Base-by-base conservation (phyloP, 2,888 invertebrate genomes). In the Odontomyia ornata region DNA sequence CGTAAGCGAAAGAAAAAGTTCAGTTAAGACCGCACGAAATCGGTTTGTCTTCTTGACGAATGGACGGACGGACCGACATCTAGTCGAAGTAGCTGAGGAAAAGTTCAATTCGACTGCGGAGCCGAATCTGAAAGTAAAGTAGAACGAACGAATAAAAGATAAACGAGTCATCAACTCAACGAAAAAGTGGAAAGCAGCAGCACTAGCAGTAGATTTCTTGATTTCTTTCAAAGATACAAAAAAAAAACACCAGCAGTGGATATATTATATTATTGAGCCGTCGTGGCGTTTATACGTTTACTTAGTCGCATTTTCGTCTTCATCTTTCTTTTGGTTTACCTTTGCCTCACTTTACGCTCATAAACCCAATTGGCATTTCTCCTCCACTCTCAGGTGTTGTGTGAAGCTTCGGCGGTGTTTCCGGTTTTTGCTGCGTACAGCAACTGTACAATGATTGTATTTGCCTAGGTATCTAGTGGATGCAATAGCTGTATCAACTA, bases 161-260 rank as follows among this genome's bases (percentile, higher is more conserved):
- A 72, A 73, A 73, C 57, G 73, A 73, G 73, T 57, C 73, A 73
- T 73, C 73, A 67, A 46, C 69, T 69, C 23, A 23, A 36, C 57
- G 73, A 73, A 73, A 67, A 73, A 73, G 73, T 73, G 73, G 73
- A 73, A 73, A 73, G 73, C 73, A 57, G 28, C 60, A 60, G 43
- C 56, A 57, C 57, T 73, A 73, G 73, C 73, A 57, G 28, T 43
- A 73, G 43, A 73, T 73, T 73, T 73, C 73, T 73, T 60, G 23
- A 60, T 60, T 60, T 60, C 60, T 60, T 52, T 60, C 30, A 36
- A 47, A 69, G 46, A 47, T 47, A 69, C 69, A 57, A 57, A 52
- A 56, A 60, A 73, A 67, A 73, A 30, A 57, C 23, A 5, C 60
- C n/a, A n/a, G n/a, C n/a, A n/a, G 15, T 60, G 57, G 13, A 47